Percentiles rank a stretch among this genome's conserved stretches.
Evolutionary conservation across 2,113 vertebrate genomes (phyloP).

Genomic region (Hypocryptadius cinnamomeus): DNA sequence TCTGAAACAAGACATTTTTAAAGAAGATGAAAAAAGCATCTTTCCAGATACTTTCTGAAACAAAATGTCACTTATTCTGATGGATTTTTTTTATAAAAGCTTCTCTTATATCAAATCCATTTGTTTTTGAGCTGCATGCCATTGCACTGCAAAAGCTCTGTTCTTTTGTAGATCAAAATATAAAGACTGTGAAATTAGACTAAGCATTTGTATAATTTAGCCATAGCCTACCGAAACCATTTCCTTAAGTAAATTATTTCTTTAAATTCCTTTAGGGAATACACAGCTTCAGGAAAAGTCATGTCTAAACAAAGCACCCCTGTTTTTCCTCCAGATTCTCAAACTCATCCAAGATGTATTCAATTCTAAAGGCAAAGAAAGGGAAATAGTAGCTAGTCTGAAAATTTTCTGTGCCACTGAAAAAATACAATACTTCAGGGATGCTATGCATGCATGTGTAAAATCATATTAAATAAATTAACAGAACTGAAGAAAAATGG

Average conservation of each 20-base stretch:
- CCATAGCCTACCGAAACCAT: neutral
- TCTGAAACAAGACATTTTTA: neutral
- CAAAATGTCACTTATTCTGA: neutral
- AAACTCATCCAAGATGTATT: neutral
- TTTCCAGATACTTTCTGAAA: neutral
- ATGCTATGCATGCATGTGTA: neutral
- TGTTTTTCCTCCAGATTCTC: neutral
- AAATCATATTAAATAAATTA: neutral
- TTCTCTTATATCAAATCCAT: neutral
- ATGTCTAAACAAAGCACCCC: neutral
- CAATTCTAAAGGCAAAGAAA: neutral
- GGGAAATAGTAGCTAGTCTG: neutral
- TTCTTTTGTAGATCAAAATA: neutral
- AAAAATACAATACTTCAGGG: neutral
- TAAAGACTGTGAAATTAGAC: neutral
- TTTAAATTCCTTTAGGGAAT: neutral
- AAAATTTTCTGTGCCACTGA: neutral
- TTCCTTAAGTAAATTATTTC: neutral
- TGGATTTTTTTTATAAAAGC: neutral
- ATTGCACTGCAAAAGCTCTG: neutral
- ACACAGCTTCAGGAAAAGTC: neutral
- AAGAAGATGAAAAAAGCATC: neutral
- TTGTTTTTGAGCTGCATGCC: neutral
- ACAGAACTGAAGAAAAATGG: neutral
- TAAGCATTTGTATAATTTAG: neutral